Evolutionary conservation across 37 sponge, comb jelly and placozoan genomes (phyloP).

Genomic region (Ianthella basta): DNA sequence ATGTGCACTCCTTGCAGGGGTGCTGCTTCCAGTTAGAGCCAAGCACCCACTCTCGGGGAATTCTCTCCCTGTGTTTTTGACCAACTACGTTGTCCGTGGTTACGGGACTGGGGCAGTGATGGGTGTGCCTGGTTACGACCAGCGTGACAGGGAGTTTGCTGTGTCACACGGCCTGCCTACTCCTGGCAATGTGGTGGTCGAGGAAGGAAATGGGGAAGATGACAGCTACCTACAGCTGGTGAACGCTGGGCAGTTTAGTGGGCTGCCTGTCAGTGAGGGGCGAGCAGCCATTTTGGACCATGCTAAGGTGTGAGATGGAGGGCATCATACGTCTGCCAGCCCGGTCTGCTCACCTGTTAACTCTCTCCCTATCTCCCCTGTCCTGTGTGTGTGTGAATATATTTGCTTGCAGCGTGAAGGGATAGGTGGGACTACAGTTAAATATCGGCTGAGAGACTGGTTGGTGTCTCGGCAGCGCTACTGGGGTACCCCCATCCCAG

Average conservation of each 20-base stretch:
- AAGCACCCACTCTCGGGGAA: slow-evolving; percentile 70
- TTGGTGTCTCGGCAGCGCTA: slow-evolving; percentile 88
- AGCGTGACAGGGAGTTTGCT: slow-evolving; percentile 77
- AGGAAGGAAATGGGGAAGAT: neutral
- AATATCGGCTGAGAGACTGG: slow-evolving; percentile 84
- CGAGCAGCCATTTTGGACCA: slow-evolving; percentile 37
- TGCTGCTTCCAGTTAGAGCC: slow-evolving; percentile 46
- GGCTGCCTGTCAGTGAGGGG: slow-evolving; percentile 48
- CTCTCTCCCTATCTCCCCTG: too few relatives aligned
- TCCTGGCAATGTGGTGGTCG: slow-evolving; percentile 19
- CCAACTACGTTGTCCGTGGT: slow-evolving; percentile 74
- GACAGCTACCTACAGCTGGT: slow-evolving; percentile 11
- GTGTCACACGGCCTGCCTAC: slow-evolving; percentile 32
- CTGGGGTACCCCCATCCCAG: slow-evolving; percentile 90
- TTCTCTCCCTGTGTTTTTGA: slow-evolving; percentile 63
- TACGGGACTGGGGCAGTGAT: slow-evolving; percentile 77
- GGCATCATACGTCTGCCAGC: too few relatives aligned
- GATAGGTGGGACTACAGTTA: slow-evolving; percentile 59
- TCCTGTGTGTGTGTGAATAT: too few relatives aligned
- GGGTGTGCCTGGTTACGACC: slow-evolving; percentile 81
- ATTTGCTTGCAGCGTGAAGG: neutral
- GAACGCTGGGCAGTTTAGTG: slow-evolving; percentile 49
- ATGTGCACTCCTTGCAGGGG: slow-evolving; percentile 29
- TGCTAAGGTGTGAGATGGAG: too few relatives aligned
- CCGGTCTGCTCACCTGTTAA: too few relatives aligned